These are phyloP conservation scores for Parus major DNA, from an alignment of 2,113 vertebrate species.

Conservation along the genomic window DNA sequence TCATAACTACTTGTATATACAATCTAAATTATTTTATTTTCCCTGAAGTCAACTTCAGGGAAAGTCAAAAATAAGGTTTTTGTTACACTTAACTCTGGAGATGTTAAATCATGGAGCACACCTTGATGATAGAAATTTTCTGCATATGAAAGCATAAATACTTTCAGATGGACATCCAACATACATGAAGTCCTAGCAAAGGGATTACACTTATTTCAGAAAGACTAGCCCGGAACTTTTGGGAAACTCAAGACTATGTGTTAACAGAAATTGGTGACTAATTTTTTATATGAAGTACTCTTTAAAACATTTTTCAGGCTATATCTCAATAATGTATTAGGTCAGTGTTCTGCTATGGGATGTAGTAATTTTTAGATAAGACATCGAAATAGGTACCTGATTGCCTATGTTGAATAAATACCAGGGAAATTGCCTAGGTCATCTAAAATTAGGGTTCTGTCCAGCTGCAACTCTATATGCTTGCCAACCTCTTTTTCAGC, in stretches of 20 bases:
- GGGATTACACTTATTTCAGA: neutral
- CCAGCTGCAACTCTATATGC: neutral
- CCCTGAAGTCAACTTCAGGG: neutral
- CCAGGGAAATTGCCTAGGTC: rapidly evolving
- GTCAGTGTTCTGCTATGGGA: rapidly evolving
- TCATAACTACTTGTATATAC: neutral
- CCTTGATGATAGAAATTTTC: neutral
- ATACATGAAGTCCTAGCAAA: neutral
- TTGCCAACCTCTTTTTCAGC: rapidly evolving
- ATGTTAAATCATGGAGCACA: neutral
- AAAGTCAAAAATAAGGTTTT: neutral
- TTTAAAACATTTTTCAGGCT: neutral
- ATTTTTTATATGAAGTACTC: neutral
- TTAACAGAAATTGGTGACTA: neutral
- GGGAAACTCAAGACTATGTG: neutral
- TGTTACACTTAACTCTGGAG: neutral
- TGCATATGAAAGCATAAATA: neutral
- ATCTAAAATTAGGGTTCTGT: neutral
- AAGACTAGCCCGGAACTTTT: neutral
- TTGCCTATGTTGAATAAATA: neutral
- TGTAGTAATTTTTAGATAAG: neutral
- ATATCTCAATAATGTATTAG: neutral
- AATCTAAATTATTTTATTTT: neutral
- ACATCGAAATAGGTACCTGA: neutral
- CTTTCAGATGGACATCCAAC: neutral